Percentiles rank a stretch among this genome's conserved stretches.
phyloP scores from a whole-genome alignment of 2,113 vertebrate species.

The Hiodon alosoides region DNA sequence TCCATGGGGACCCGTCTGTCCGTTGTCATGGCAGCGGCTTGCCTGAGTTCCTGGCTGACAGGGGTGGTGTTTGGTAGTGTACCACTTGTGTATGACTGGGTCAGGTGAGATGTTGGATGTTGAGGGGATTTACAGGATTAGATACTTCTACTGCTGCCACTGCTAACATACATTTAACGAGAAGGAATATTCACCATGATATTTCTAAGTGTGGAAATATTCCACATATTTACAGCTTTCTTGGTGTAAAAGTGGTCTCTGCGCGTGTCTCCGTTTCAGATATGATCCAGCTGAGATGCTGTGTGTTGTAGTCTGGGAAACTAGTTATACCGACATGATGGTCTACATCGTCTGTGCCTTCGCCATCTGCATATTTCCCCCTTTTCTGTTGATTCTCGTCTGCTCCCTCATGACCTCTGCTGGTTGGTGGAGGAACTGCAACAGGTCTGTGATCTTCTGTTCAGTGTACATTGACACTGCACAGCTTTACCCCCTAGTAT shows the following conservation, averaged over 20 bases:
- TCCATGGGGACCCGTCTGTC: slow-evolving; percentile 34
- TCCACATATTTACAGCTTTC: neutral
- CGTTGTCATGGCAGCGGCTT: slow-evolving; percentile 38
- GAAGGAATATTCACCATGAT: neutral
- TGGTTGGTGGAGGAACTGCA: slow-evolving; percentile 21
- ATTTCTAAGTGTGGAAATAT: neutral
- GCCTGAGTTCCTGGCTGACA: slow-evolving; percentile 52
- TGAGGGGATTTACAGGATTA: no score
- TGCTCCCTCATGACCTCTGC: slow-evolving; percentile 42
- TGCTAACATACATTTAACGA: neutral
- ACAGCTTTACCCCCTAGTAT: no score
- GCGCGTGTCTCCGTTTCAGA: slow-evolving; percentile 33
- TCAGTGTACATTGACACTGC: neutral
- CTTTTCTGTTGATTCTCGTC: slow-evolving; percentile 50
- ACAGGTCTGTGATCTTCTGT: slow-evolving; percentile 37
- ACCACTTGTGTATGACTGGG: slow-evolving; percentile 58
- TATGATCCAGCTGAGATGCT: slow-evolving; percentile 65
- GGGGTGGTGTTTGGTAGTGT: slow-evolving; percentile 57
- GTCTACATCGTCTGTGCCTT: slow-evolving; percentile 61
- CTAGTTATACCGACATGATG: slow-evolving; percentile 62
- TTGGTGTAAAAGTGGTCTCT: neutral
- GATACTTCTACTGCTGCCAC: no score
- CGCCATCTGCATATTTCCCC: slow-evolving; percentile 51
- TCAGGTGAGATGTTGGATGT: slow-evolving; percentile 43
- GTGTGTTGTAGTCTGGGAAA: slow-evolving; percentile 65